Evolutionary conservation across 2,113 vertebrate genomes (phyloP).

Genomic region (Brienomyrus brachyistius): DNA sequence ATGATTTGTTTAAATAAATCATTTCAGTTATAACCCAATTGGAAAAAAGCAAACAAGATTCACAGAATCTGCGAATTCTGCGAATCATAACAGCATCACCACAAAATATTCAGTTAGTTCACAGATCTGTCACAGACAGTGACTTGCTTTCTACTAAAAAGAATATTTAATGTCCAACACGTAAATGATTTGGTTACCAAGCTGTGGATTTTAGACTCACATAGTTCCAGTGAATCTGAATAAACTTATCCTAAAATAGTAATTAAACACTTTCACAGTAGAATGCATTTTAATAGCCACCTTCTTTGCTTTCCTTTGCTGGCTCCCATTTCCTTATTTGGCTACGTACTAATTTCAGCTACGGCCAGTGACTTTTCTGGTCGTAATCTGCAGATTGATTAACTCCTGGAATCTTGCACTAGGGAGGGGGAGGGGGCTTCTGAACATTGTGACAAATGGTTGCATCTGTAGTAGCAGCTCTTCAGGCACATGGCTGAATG

Average conservation of each 20-base stretch:
- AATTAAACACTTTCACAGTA: not conserved
- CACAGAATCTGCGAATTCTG: not conserved
- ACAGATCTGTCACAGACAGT: not conserved
- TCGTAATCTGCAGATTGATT: slow-evolving; percentile 1
- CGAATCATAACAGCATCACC: not conserved
- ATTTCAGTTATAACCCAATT: not conserved
- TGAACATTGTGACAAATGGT: not conserved
- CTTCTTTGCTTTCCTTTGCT: not conserved
- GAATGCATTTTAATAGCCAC: not conserved
- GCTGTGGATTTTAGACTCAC: not conserved
- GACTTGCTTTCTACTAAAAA: not conserved
- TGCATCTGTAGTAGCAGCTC: not conserved
- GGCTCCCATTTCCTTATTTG: slow-evolving; percentile 9
- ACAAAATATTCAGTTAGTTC: not conserved
- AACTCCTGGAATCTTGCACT: not conserved
- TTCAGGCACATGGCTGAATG: not conserved
- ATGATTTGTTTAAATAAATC: not conserved
- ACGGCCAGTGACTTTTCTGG: not conserved
- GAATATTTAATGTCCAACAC: not conserved
- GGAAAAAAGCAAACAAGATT: not conserved
- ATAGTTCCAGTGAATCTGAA: not conserved
- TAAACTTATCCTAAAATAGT: not conserved
- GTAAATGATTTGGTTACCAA: not conserved
- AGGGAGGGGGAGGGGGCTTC: not conserved
- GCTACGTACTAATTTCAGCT: not conserved